Evolutionary conservation across 2,797 vertebrate species (phyloP), one percentile per base, ranked within the genome.

Genomic region (Chelon labrosus): DNA sequence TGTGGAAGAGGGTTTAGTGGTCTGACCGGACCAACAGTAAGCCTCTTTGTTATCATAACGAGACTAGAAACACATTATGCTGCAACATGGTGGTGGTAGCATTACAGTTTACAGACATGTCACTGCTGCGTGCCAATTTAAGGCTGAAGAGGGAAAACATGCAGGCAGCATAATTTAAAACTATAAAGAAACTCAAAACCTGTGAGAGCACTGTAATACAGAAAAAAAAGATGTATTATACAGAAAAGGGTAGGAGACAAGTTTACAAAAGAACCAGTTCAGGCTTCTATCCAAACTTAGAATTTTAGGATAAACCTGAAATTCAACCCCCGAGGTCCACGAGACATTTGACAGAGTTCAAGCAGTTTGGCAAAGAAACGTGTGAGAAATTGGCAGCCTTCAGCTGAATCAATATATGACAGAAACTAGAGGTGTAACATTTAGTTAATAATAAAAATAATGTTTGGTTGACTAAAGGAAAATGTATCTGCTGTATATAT

Each of bases 1-100:
- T 49, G 49, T 22, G 25, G 59, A 61, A 47, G 57, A 75, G 31
- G 51, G 55, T 71, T 75, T 51, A 47, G 27, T 4, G 9, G 39
- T 16, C 59, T 69, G 50, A 78, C 16, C 2, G 3, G 44, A 47
- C 14, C 25, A 59, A 27, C 61, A 42, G 52, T 39, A 38, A 42
- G 20, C 13, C 44, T 44, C 44, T 61, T 52, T n/a, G 11, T 46
- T 10, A 49, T 47, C 7, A 51, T 3, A 42, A 11, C 38, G 42
- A 63, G 7, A 27, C 2, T 0, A 9, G 7, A 67, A 69, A 70
- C 22, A 27, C 22, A 41, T 11, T 5, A 39, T 17, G 4, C 11
- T 13, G 10, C 31, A 66, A 7, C 4, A 38, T 22, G 16, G 19
- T 25, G 39, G 14, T 19, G 55, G 3, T 27, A 8, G 16, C 5